phyloP scores from a whole-genome alignment of 2,888 invertebrate species.

The Hyppa rectilinea region DNA sequence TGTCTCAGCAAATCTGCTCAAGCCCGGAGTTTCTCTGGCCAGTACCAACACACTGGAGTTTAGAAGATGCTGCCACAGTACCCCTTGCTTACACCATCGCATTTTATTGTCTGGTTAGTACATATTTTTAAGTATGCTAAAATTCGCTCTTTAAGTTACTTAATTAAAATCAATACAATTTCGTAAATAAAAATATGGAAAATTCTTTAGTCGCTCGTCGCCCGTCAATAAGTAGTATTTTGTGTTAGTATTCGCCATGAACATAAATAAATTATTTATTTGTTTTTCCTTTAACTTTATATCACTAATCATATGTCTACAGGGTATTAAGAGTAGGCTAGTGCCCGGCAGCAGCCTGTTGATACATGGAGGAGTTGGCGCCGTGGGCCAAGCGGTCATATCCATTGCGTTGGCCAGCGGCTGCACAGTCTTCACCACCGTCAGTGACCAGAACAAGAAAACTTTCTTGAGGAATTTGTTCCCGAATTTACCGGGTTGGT shows the following conservation, averaged over 20 bases:
- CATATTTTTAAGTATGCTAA: not conserved
- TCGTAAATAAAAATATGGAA: not conserved
- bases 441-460: constrained; percentile 8
- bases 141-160: not conserved
- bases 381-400: constrained; percentile 21
- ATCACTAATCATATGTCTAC: not conserved
- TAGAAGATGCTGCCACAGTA: constrained; percentile 92
- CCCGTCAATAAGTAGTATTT: not conserved
- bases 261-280: no score
- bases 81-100: constrained; percentile 83
- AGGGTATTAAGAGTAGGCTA: constrained; percentile 10
- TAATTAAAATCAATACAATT: not conserved
- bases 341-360: not conserved
- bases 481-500: constrained; percentile 1
- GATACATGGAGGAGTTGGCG: constrained; percentile 15
- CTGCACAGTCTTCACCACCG: constrained; percentile 20
- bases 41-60: constrained; percentile 91
- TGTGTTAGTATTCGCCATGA: not conserved
- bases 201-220: not conserved
- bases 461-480: constrained; percentile 2
- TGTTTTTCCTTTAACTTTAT: not conserved
- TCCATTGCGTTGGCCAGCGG: constrained; percentile 12
- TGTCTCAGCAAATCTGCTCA: constrained; percentile 6
- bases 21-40: constrained; percentile 83
- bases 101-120: constrained; percentile 5